Percentiles rank a stretch among this genome's conserved stretches.
phyloP scores from a whole-genome alignment of 37 sponge, comb jelly and placozoan species.

The Halichondria panicea region DNA sequence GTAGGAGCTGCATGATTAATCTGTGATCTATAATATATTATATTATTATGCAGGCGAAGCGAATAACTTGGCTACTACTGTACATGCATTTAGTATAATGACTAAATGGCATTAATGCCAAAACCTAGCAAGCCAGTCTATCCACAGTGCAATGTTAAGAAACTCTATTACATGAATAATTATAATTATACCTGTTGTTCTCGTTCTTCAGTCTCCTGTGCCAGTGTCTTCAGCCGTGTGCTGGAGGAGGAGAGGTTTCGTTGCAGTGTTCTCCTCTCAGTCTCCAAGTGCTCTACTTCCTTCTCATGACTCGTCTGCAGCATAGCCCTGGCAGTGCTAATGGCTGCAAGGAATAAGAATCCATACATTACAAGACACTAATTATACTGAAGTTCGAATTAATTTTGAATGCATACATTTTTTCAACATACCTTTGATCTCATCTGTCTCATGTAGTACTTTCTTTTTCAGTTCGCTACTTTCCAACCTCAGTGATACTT shows the following conservation, averaged over 20 bases:
- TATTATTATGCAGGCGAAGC: no score
- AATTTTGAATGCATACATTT: not conserved
- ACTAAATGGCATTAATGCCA: no score
- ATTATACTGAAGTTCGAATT: not conserved
- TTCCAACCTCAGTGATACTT: not conserved
- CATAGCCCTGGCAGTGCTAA: not conserved
- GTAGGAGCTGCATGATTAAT: no score
- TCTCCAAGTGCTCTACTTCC: not conserved
- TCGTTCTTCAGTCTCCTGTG: not conserved
- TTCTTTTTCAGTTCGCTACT: not conserved
- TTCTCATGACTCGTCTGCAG: slow-evolving; percentile 3
- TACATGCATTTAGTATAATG: no score
- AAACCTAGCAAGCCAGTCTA: no score
- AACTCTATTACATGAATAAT: no score
- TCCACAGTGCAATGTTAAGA: no score
- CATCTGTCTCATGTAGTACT: not conserved
- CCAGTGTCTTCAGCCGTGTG: not conserved
- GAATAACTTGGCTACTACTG: no score
- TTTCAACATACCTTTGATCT: slow-evolving; percentile 2
- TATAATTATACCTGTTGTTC: slow-evolving; percentile 14
- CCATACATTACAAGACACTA: not conserved
- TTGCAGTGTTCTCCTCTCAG: not conserved
- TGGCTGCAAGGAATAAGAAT: not conserved
- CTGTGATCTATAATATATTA: no score
- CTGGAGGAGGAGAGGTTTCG: not conserved